These are phyloP conservation scores for Phyllostomus discolor DNA, from an alignment of 2,113 vertebrate species.

Conservation along the genomic window DNA sequence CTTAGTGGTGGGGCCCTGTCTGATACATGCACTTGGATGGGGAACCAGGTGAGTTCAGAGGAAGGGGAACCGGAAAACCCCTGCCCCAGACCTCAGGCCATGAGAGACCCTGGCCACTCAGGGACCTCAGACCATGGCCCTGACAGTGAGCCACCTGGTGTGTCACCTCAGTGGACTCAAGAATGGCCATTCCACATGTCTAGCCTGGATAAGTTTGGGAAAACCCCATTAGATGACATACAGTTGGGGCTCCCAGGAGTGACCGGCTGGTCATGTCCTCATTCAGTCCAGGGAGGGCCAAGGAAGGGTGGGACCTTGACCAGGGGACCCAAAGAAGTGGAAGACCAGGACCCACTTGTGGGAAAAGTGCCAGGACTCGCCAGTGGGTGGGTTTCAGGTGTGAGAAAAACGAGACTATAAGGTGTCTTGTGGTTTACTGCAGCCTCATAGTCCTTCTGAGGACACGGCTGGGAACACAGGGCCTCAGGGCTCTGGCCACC, in stretches of 20 bases:
- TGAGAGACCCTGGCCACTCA: neutral
- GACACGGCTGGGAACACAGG: neutral
- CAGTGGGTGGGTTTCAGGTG: neutral
- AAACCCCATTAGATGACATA: neutral
- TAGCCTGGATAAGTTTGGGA: neutral
- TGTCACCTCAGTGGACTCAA: neutral
- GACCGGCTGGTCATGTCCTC: neutral
- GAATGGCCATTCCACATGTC: rapidly evolving
- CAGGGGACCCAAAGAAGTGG: neutral
- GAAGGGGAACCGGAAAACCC: neutral
- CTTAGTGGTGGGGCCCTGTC: neutral
- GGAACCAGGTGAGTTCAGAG: neutral
- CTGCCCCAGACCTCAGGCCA: neutral
- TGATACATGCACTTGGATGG: neutral
- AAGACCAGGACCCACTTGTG: no score
- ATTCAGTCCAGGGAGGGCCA: neutral
- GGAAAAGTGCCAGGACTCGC: neutral
- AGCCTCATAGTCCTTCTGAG: neutral
- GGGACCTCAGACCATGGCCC: neutral
- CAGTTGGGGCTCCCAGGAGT: neutral
- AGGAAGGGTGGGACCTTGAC: neutral
- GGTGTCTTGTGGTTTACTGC: neutral
- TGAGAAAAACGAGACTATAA: neutral
- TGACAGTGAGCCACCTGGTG: neutral
- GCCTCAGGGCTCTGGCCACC: neutral